phyloP scores from a whole-genome alignment of 2,113 vertebrate species.

The Rhadina sibilatrix region DNA sequence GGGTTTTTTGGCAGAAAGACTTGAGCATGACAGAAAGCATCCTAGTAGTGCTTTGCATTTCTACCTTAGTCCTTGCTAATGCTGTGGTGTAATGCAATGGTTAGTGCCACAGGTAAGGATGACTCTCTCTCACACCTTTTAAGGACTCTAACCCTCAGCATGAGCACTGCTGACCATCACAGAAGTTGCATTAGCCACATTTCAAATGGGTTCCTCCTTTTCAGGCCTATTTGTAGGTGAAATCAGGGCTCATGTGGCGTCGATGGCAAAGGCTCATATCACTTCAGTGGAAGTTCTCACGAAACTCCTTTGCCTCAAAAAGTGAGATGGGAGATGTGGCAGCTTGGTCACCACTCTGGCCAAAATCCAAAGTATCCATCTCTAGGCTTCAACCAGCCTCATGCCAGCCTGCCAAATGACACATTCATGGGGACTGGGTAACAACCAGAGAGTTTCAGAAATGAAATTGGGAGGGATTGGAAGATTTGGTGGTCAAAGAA shows the following conservation, averaged over 20 bases:
- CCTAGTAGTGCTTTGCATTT: background rate
- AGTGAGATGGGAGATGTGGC: background rate
- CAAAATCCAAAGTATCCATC: background rate
- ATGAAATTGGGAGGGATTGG: background rate
- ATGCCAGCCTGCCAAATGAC: background rate
- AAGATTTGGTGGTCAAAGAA: background rate
- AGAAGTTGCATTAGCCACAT: background rate
- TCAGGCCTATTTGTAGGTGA: background rate
- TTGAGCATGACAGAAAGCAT: background rate
- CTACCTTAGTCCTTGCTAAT: background rate
- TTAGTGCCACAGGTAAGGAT: too few species aligned
- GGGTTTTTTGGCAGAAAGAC: background rate
- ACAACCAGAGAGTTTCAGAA: background rate
- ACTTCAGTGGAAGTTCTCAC: background rate
- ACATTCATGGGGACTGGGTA: background rate
- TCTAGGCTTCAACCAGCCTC: background rate
- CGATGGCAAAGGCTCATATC: background rate
- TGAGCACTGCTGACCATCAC: background rate
- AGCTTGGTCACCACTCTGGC: background rate
- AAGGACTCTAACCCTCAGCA: background rate
- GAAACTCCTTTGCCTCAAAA: background rate
- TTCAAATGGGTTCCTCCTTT: background rate
- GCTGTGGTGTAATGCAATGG: fast-evolving
- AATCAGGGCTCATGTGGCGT: background rate
- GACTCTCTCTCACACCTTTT: background rate